phyloP scores from a whole-genome alignment of 1,140 invertebrate genomes.

The Parasteatoda tepidariorum region DNA sequence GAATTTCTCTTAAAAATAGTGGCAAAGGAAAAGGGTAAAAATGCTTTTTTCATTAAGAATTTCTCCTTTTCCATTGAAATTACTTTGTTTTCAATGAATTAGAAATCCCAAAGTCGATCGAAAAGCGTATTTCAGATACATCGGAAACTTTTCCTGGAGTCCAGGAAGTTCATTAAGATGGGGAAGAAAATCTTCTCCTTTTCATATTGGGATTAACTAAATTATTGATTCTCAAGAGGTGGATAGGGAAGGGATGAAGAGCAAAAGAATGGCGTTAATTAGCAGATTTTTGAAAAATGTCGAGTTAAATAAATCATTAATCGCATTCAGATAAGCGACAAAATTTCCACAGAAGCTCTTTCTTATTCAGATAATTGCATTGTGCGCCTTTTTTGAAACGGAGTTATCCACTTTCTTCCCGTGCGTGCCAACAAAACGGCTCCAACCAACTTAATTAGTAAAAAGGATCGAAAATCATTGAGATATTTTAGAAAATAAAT shows the following conservation, averaged over 20 bases:
- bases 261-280: not conserved
- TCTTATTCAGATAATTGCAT: slow-evolving; percentile 6
- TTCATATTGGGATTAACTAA: not conserved
- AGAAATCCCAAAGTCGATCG: not conserved
- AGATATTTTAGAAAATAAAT: slow-evolving; percentile 6
- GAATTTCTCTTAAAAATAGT: too few species aligned
- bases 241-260: not conserved
- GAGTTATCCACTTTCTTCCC: not conserved
- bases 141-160: not conserved
- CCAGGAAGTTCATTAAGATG: slow-evolving; percentile 8
- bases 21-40: too few species aligned
- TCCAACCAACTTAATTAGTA: not conserved
- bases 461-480: not conserved
- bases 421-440: not conserved
- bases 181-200: not conserved
- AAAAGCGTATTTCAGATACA: not conserved
- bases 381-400: not conserved
- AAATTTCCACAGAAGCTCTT: not conserved
- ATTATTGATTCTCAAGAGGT: not conserved
- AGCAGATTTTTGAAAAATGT: slow-evolving; percentile 12
- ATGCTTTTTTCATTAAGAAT: too few species aligned
- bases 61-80: too few species aligned
- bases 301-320: slow-evolving; percentile 7
- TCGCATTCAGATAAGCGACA: slow-evolving; percentile 9
- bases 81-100: not conserved